Evolutionary conservation across 2,797 vertebrate species (phyloP).

Genomic region (Intellagama lesueurii): DNA sequence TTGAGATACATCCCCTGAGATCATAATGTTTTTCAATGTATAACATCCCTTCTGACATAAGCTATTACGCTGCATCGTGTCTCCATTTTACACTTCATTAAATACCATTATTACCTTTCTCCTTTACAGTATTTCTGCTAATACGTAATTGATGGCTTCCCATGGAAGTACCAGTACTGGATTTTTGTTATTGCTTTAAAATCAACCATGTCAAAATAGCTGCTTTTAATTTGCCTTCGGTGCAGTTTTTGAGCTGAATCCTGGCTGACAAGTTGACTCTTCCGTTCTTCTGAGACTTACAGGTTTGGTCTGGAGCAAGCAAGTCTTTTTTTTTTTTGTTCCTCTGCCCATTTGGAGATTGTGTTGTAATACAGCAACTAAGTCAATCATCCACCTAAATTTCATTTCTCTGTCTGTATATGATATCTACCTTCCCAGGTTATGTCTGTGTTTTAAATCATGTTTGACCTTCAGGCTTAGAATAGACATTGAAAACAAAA

Average conservation of each 20-base stretch:
- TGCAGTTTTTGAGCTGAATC: conserved; percentile 48
- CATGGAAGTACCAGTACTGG: not conserved
- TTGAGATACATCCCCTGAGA: not conserved
- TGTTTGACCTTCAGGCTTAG: not conserved
- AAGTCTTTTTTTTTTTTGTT: not conserved
- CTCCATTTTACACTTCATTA: conserved; percentile 17
- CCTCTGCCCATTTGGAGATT: not conserved
- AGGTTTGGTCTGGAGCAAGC: not conserved
- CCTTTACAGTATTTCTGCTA: conserved; percentile 9
- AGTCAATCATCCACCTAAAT: not conserved
- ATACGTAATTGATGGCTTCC: conserved; percentile 8
- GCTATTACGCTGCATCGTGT: conserved; percentile 9
- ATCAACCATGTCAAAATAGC: not conserved
- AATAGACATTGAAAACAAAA: not conserved
- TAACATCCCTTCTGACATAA: conserved; percentile 22
- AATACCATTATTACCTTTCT: conserved; percentile 15
- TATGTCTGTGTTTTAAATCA: not conserved
- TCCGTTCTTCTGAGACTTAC: not conserved
- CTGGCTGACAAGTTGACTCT: not conserved
- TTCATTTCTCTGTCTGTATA: not conserved
- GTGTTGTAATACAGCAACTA: not conserved
- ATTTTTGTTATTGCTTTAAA: conserved; percentile 23
- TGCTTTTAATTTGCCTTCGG: conserved; percentile 3
- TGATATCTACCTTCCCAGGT: not conserved
- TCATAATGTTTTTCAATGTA: conserved; percentile 19